A percentile compares a stretch with the other conserved stretches of the same genome.
phyloP scores from a whole-genome alignment of 2,888 invertebrate genomes.

The Saturnia japonica region DNA sequence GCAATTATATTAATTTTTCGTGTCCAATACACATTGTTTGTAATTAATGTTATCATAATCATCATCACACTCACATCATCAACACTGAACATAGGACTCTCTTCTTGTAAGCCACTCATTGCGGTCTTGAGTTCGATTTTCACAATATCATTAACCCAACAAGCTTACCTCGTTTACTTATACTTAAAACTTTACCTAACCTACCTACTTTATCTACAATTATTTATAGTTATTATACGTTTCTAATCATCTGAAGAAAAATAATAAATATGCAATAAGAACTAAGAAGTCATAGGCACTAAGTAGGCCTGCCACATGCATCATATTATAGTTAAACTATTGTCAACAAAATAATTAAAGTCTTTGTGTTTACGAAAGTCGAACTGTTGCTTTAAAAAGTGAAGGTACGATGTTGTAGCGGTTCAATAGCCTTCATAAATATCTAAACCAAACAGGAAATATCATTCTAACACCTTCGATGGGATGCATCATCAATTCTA shows the following conservation, averaged over 20 bases:
- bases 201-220: background rate
- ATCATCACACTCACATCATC: no score
- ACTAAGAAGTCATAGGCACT: background rate
- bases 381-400: background rate
- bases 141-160: no score
- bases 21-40: no score
- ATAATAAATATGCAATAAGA: background rate
- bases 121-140: no score
- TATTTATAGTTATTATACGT: background rate
- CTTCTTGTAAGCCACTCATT: no score
- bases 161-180: no score
- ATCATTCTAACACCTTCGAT: slow-evolving; percentile 8
- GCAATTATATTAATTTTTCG: no score
- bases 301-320: background rate
- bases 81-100: no score
- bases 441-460: slow-evolving; percentile 11
- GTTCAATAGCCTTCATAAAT: slow-evolving; percentile 7
- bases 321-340: background rate
- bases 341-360: background rate
- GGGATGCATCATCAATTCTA: background rate
- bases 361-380: background rate
- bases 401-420: background rate
- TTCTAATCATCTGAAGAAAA: background rate
- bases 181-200: no score
- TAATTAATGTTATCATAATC: background rate